Percentiles rank a stretch among this genome's conserved stretches.
Evolutionary conservation across 1,140 invertebrate species (phyloP).

Genomic region (Apis mellifera): Amel_HAv3.1 CM009933.2:9877001-9877500

Average conservation of each 20-base stretch:
- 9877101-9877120: not conserved
- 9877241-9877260: not conserved
- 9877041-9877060: constrained; percentile 24
- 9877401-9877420: not conserved
- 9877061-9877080: constrained; percentile 17
- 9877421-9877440: not conserved
- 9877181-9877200: not conserved
- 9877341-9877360: not conserved
- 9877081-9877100: not conserved
- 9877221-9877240: too few relatives aligned
- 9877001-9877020: not conserved
- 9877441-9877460: not conserved
- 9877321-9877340: not conserved
- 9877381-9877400: not conserved
- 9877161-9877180: not conserved
- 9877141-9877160: not conserved
- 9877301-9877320: not conserved
- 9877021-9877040: constrained; percentile 20
- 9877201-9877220: not conserved
- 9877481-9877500: constrained; percentile 1
- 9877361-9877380: not conserved
- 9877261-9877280: not conserved
- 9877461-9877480: not conserved
- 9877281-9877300: not conserved
- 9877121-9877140: not conserved